Evolutionary conservation across 2,113 vertebrate species (phyloP).

Genomic region (Boleophthalmus pectinirostris): DNA sequence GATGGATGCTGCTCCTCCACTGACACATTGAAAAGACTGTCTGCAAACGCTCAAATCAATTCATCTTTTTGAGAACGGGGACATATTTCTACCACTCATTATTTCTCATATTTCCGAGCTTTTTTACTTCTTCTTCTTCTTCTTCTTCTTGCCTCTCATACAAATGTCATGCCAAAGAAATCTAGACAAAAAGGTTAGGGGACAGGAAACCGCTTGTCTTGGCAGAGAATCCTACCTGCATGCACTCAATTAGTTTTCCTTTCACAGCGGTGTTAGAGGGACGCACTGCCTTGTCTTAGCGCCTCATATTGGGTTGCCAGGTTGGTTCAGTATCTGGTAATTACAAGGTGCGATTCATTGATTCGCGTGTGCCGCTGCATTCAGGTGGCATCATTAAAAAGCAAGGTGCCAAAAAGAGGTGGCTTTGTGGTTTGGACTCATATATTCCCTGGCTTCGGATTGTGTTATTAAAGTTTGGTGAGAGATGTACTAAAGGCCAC

Average conservation of each 20-base stretch:
- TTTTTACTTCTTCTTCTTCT: constrained; percentile 15
- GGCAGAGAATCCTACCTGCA: constrained; percentile 64
- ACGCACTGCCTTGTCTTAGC: constrained; percentile 39
- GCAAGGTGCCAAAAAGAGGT: constrained; percentile 10
- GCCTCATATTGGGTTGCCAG: constrained; percentile 44
- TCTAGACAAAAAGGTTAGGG: constrained; percentile 67
- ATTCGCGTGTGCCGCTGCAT: constrained; percentile 60
- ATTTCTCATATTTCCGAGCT: constrained; percentile 56
- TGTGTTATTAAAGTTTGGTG: constrained; percentile 9
- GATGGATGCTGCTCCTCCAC: constrained; percentile 64
- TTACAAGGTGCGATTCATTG: constrained; percentile 55
- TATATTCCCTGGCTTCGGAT: constrained; percentile 32
- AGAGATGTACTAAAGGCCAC: constrained; percentile 5
- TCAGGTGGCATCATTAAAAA: constrained; percentile 53
- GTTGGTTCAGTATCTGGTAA: constrained; percentile 58
- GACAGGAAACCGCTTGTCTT: constrained; percentile 60
- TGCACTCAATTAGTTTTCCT: constrained; percentile 62
- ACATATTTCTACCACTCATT: constrained; percentile 68
- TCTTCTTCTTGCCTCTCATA: constrained; percentile 24
- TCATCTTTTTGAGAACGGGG: constrained; percentile 61
- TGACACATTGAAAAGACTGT: constrained; percentile 64
- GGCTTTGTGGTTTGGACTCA: constrained; percentile 29
- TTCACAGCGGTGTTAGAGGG: constrained; percentile 28
- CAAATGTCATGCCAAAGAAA: constrained; percentile 56
- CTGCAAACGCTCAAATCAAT: constrained; percentile 67